Base-by-base conservation (phyloP, 2,797 vertebrate species). In the Pempheris klunzingeri region DNA sequence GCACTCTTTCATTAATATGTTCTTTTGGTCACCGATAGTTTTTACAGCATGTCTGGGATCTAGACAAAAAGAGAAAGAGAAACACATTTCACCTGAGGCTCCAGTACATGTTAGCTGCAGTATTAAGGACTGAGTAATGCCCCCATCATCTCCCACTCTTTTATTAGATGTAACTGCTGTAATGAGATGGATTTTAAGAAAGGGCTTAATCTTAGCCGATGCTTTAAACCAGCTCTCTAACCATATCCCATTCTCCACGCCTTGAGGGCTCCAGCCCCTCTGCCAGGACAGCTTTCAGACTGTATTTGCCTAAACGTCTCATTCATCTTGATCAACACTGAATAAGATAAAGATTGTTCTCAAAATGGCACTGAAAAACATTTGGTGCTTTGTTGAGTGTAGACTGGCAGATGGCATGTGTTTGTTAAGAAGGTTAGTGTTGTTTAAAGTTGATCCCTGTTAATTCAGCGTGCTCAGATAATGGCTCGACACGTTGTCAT, bases 171-270 rank as follows among this genome's bases (percentile, higher is more conserved):
- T 78, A 88, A 83, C 86, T 70, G 81, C 65, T 86, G 54, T 90
- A 91, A 93, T 91, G 72, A 90, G 84, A 85, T 71, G 75, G 75
- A 66, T 80, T 87, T 85, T 80, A 83, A 81, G 85, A 85, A 80
- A 64, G 76, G 44, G 39, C 57, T 62, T 90, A 88, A 90, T 90
- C 87, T 87, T 50, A 53, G 72, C 78, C 80, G 77, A 76, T 49
- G 76, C 81, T 88, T 81, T 85, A 86, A 87, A 84, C 81, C 83
- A 36, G 69, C 81, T 82, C 50, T 59, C 68, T 32, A 57, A 73
- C 70, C 71, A 41, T n/a, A 86, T 86, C 87, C 80, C 68, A 70
- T 90, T 89, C 78, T 83, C 78, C 66, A 76, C 50, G 60, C 78
- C 83, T 74, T 78, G 52, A 70, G 80, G 57, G 62, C 85, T 83